Evolutionary conservation across 2,888 invertebrate species (phyloP).

Genomic region (Lysandra bellargus): DNA sequence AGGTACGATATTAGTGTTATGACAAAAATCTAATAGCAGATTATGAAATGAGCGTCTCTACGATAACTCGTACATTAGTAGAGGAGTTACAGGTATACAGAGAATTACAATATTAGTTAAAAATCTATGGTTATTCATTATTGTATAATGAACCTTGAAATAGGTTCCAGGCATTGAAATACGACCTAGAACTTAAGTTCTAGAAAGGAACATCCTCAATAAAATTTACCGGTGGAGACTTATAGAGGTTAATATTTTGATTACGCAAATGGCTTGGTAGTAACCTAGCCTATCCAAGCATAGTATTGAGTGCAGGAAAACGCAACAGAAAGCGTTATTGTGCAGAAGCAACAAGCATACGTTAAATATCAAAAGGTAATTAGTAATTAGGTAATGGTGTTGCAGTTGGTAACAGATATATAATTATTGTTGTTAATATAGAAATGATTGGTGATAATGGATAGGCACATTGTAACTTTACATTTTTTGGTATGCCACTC

Average conservation of each 20-base stretch:
- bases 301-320: background rate
- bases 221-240: conserved; percentile 3
- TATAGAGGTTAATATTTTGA: conserved; percentile 4
- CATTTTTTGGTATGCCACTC: too few species aligned
- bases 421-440: too few species aligned
- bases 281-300: conserved; percentile 4
- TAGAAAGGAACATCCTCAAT: conserved; percentile 22
- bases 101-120: too few species aligned
- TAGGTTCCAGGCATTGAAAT: background rate
- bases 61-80: too few species aligned
- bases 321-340: background rate
- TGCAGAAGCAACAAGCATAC: background rate
- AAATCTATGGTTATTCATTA: too few species aligned
- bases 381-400: background rate
- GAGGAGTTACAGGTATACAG: too few species aligned
- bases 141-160: too few species aligned
- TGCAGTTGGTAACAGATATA: background rate
- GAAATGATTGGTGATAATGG: too few species aligned
- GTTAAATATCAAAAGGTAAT: conserved; percentile 1
- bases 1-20: too few species aligned
- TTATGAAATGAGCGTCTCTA: too few species aligned
- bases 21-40: too few species aligned
- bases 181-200: background rate
- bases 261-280: background rate
- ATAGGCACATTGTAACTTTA: too few species aligned